phyloP scores from a whole-genome alignment of 2,888 invertebrate species.

The Imbricaverruca yamaguchii region DNA sequence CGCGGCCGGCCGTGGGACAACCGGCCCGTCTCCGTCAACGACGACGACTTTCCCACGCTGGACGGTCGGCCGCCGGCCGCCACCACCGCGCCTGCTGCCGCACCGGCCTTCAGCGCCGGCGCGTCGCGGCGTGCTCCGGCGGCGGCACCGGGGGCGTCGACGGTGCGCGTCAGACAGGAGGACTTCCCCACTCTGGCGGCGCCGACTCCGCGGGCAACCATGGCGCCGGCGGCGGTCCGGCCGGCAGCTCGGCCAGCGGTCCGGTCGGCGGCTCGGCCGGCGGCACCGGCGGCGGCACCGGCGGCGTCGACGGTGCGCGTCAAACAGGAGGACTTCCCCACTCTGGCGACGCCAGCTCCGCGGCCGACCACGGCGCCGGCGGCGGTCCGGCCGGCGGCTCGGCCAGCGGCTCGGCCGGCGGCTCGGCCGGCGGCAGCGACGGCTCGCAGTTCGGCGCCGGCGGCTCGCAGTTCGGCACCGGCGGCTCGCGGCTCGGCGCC shows the following conservation, averaged over 20 bases:
- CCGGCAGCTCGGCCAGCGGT: neutral
- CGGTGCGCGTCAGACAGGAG: neutral
- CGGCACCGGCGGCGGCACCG: neutral
- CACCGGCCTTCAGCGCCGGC: neutral
- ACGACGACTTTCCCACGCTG: neutral
- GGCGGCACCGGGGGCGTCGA: neutral
- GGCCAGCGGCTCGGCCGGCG: neutral
- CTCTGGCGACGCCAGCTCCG: neutral
- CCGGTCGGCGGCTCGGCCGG: no score
- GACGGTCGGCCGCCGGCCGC: neutral
- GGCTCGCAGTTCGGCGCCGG: neutral
- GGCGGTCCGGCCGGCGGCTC: neutral
- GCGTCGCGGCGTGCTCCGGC: neutral
- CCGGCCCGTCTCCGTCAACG: neutral
- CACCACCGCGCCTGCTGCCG: neutral
- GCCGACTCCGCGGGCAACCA: neutral
- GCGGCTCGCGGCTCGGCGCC: neutral
- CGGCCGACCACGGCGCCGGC: neutral
- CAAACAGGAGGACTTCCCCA: neutral
- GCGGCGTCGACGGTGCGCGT: no score
- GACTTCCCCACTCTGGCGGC: conserved; percentile 1
- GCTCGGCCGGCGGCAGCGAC: neutral
- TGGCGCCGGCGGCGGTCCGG: neutral
- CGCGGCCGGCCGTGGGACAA: conserved; percentile 6
- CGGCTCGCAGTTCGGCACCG: neutral